These are phyloP conservation scores for Hydractinia echinata DNA, from an alignment of 30 jellyfish, hydroid and myxozoan species.

Conservation along the genomic window DNA sequence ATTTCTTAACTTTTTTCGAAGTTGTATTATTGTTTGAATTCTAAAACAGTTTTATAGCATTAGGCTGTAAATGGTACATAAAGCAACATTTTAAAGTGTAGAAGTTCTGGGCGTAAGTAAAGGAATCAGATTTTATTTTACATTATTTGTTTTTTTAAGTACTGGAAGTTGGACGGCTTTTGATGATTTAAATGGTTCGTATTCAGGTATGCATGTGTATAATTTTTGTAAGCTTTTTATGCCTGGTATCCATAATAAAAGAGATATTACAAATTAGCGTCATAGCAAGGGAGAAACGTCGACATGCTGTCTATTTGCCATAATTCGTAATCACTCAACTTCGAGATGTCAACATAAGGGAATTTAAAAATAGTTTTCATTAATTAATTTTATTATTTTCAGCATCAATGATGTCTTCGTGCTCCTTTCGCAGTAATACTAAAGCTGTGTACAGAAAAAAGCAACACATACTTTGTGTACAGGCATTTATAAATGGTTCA, in stretches of 20 bases:
- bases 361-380: no score
- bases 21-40: not conserved
- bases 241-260: no score
- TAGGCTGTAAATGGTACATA: not conserved
- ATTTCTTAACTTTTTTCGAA: not conserved
- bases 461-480: not conserved
- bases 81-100: not conserved
- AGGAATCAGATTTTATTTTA: not conserved
- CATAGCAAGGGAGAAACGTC: no score
- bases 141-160: not conserved
- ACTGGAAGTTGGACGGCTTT: conserved; percentile 14
- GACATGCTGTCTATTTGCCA: no score
- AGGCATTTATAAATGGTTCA: conserved; percentile 12
- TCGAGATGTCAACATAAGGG: no score
- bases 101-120: not conserved
- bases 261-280: no score
- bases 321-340: no score
- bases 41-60: not conserved
- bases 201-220: not conserved
- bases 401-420: conserved; percentile 10
- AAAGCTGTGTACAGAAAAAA: not conserved
- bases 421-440: not conserved
- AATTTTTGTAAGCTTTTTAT: no score
- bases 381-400: not conserved
- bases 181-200: not conserved